These are phyloP conservation scores for Anseranas semipalmata DNA, from an alignment of 2,113 vertebrate species.

Conservation along the genomic window DNA sequence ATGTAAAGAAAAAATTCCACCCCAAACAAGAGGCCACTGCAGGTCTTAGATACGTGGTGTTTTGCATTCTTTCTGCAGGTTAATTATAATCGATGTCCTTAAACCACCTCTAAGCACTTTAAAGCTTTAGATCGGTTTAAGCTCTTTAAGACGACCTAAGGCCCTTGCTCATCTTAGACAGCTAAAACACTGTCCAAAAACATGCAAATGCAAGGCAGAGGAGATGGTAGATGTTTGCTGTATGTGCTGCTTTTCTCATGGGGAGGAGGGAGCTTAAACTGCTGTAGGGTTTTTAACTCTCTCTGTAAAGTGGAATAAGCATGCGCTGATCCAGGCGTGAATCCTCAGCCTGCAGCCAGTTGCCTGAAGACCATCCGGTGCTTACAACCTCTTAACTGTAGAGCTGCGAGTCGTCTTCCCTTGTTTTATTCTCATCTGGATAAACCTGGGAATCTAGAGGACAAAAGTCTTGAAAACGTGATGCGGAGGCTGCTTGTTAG, in stretches of 20 bases:
- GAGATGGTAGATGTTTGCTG: neutral
- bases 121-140: conserved; percentile 31
- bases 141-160: neutral
- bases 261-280: neutral
- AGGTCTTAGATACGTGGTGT: fast-evolving
- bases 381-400: neutral
- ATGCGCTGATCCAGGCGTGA: neutral
- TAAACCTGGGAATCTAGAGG: neutral
- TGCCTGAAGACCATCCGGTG: conserved; percentile 35
- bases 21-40: neutral
- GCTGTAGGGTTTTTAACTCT: neutral
- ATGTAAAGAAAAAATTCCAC: neutral
- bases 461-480: neutral
- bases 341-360: neutral
- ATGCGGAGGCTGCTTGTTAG: neutral
- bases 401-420: neutral
- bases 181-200: neutral
- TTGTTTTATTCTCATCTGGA: neutral
- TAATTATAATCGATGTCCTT: conserved; percentile 16
- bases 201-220: neutral
- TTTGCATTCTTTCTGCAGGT: neutral
- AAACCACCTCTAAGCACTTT: neutral
- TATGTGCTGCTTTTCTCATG: neutral
- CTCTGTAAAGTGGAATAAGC: neutral
- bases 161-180: neutral